Percentiles rank a stretch among this genome's conserved stretches.
These are phyloP conservation scores for Drosophila sproati DNA, from an alignment of 1,140 invertebrate species.

Conservation along the genomic window DNA sequence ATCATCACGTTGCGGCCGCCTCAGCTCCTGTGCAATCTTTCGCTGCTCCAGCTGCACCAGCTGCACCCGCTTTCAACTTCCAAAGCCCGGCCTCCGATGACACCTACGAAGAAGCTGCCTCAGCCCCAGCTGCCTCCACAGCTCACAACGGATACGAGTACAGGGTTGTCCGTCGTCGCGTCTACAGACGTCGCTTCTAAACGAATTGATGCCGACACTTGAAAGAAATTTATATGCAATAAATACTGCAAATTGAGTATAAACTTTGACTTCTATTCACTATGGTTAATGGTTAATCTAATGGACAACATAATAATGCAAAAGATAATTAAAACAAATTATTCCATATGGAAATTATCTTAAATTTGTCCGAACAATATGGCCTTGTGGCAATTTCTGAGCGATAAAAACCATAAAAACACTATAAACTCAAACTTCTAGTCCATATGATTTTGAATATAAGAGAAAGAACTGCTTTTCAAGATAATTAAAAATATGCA, in stretches of 20 bases:
- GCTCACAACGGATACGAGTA: constrained; percentile 61
- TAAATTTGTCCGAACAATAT: too few species aligned
- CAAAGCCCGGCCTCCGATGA: constrained; percentile 12
- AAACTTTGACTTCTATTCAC: neutral
- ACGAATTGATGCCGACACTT: neutral
- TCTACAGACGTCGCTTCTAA: constrained; percentile 69
- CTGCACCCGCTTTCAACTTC: constrained; percentile 21
- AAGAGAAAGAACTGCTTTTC: too few species aligned
- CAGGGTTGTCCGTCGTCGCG: constrained; percentile 69
- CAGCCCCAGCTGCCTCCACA: constrained; percentile 32
- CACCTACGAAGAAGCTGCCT: constrained; percentile 46
- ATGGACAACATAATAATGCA: too few species aligned
- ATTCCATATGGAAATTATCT: too few species aligned
- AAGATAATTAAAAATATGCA: too few species aligned
- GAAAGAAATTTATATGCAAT: constrained; percentile 15
- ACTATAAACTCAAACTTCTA: too few species aligned
- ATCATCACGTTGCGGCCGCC: constrained; percentile 19
- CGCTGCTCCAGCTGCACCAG: constrained; percentile 29
- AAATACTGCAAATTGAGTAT: constrained; percentile 3
- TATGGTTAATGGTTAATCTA: too few species aligned
- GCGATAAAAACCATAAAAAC: too few species aligned
- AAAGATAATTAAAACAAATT: too few species aligned
- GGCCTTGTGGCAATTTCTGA: too few species aligned
- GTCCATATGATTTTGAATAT: too few species aligned
- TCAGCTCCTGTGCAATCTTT: constrained; percentile 4